These are phyloP conservation scores for Cavia porcellus DNA, from an alignment of 2,113 vertebrate genomes.

Conservation along the genomic window DNA sequence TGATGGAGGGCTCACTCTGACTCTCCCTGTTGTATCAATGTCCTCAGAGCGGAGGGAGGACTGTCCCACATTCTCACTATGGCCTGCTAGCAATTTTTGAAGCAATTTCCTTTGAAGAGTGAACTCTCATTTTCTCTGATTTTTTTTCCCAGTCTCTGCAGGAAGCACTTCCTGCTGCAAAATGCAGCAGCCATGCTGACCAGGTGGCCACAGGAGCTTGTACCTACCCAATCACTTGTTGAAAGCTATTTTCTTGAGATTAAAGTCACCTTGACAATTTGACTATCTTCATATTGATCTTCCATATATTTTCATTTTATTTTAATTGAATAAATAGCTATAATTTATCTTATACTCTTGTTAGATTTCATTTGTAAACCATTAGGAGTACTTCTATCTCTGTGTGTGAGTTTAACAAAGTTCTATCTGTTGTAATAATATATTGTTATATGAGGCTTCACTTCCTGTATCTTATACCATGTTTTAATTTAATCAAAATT, in stretches of 20 bases:
- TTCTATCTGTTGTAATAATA: neutral
- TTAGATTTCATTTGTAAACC: neutral
- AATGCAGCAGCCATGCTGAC: too few relatives aligned
- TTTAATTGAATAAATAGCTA: slow-evolving; percentile 29
- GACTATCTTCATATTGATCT: neutral
- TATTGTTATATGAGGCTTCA: neutral
- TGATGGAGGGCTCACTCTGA: too few relatives aligned
- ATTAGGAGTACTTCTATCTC: neutral
- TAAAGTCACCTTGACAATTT: neutral
- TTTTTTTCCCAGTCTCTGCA: too few relatives aligned
- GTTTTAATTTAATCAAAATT: neutral
- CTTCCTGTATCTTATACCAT: neutral
- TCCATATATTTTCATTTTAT: neutral
- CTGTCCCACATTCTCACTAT: too few relatives aligned
- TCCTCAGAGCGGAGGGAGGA: too few relatives aligned
- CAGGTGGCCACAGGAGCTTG: too few relatives aligned
- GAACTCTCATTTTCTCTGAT: too few relatives aligned
- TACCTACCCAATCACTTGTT: too few relatives aligned
- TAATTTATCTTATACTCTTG: neutral
- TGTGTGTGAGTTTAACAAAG: neutral
- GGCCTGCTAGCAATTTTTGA: too few relatives aligned
- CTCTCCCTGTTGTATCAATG: too few relatives aligned
- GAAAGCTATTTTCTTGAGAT: neutral
- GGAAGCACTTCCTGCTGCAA: too few relatives aligned
- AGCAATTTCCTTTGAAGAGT: too few relatives aligned